Evolutionary conservation across 2,797 vertebrate genomes (phyloP), one percentile per base, ranked within the genome.

Genomic region (Pogoniulus pusillus): DNA sequence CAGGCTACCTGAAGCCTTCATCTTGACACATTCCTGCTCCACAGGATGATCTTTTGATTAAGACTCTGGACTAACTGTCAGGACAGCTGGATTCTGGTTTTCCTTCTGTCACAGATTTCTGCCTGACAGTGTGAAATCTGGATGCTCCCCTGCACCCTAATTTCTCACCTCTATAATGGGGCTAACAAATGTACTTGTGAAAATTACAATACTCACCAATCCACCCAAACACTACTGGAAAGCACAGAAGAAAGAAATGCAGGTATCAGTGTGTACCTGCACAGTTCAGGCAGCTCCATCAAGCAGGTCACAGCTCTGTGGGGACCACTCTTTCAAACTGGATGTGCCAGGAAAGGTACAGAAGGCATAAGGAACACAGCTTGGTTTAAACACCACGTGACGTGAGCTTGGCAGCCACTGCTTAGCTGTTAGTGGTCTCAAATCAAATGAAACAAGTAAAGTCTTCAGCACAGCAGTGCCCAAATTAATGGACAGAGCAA

Each of bases 391-490:
- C 77, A 29, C 49, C 90, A 91, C 76, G 47, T 92, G 83, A 43
- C 4, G 7, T 7, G 29, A 77, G 53, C 57, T 72, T 85, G 86
- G 88, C 90, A 93, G 71, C 47, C 79, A 74, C 78, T 68, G 65
- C 75, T 79, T 30, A 91, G 75, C 82, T 84, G 75, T 20, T 87
- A 90, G 91, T 87, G 81, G 80, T 87, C 94, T 72, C 73, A 74
- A 70, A 88, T 86, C 85, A 85, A 76, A 62, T 9, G 43, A 83
- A 93, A 85, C 30, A 65, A 89, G 65, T 17, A 12, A 83, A 83
- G 64, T 35, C 64, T 71, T 78, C 82, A 76, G 90, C 82, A 82
- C 91, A 95, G 90, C 75, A 89, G 80, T 76, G 88, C n/a, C 72
- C 75, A 91, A 65, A 77, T 87, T 87, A 90, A 90, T 23, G 70